Evolutionary conservation across 2,888 invertebrate genomes (phyloP).

Genomic region (Glyphotaelius pellucidus): DNA sequence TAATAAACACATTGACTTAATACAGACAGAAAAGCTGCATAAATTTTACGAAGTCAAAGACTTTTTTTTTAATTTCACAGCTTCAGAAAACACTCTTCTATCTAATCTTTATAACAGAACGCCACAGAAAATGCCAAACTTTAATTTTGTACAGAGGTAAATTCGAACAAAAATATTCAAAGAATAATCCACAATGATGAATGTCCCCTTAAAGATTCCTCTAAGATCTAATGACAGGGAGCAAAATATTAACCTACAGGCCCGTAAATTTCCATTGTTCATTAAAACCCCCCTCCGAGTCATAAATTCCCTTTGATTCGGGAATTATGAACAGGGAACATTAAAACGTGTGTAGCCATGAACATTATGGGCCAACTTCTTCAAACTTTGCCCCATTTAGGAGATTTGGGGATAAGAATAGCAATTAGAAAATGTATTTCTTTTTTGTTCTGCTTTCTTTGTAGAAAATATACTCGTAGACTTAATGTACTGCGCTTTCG

Average conservation of each 20-base stretch:
- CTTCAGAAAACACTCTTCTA: no score
- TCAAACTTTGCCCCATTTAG: neutral
- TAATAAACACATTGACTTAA: no score
- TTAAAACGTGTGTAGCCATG: neutral
- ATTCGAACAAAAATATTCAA: no score
- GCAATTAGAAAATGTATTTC: neutral
- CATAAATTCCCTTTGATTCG: slow-evolving; percentile 29
- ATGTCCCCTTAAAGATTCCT: neutral
- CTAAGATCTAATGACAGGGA: slow-evolving; percentile 2
- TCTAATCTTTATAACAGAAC: no score
- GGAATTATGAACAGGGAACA: slow-evolving; percentile 16
- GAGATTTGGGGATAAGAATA: slow-evolving; percentile 10
- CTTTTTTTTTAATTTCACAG: no score
- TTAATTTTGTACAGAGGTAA: no score
- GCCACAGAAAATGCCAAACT: no score
- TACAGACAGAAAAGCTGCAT: no score
- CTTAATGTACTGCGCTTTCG: neutral
- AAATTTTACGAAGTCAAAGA: no score
- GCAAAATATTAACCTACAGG: slow-evolving; percentile 7
- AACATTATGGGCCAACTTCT: slow-evolving; percentile 14
- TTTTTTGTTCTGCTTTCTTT: neutral
- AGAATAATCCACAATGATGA: neutral
- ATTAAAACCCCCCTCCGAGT: neutral
- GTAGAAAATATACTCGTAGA: neutral
- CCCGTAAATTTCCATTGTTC: slow-evolving; percentile 10